phyloP scores from a whole-genome alignment of 2,888 invertebrate species.

The Muschampia staudingeri region DNA sequence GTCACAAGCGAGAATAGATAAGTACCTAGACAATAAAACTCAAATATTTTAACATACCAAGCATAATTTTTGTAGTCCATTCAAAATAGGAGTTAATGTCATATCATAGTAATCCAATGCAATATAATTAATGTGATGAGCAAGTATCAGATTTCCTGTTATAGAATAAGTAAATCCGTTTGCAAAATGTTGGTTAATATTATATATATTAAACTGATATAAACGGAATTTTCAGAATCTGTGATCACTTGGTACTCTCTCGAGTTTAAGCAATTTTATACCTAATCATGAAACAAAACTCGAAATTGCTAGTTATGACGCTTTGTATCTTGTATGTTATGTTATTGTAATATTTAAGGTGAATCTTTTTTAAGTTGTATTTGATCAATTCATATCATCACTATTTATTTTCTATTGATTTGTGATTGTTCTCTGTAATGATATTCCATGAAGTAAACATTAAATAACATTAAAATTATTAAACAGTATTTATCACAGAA shows the following conservation, averaged over 20 bases:
- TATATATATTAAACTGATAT: constrained; percentile 82
- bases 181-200: constrained; percentile 83
- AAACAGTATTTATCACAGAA: not conserved
- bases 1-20: too few species aligned
- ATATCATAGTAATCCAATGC: not conserved
- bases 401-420: constrained; percentile 37
- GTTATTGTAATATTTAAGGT: constrained; percentile 71
- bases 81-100: not conserved
- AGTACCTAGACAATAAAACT: not conserved
- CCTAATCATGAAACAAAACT: constrained; percentile 77
- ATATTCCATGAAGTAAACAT: constrained; percentile 38
- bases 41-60: not conserved
- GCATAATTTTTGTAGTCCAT: not conserved
- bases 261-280: constrained; percentile 88
- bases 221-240: constrained; percentile 89
- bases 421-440: constrained; percentile 63
- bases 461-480: not conserved
- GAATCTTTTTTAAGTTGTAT: constrained; percentile 25
- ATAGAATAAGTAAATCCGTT: constrained; percentile 86
- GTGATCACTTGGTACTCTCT: constrained; percentile 91
- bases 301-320: constrained; percentile 75
- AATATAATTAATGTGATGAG: constrained; percentile 71
- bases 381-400: constrained; percentile 31
- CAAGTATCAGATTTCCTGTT: constrained; percentile 84
- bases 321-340: constrained; percentile 73